Conservation (phyloP, 2,797 vertebrate species). For the Carduelis carduelis region DNA sequence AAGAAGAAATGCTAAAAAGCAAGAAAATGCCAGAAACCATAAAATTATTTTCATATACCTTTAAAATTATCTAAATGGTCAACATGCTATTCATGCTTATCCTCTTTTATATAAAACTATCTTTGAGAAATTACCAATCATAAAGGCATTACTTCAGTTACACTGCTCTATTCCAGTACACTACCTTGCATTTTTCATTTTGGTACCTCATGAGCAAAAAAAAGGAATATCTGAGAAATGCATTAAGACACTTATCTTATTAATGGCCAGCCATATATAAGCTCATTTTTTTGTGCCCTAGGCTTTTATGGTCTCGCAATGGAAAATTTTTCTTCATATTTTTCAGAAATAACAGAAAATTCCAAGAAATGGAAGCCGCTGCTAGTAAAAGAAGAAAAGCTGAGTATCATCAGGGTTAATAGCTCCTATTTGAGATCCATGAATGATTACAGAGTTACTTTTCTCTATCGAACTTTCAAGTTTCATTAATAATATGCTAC, state of each 20-base stretch:
- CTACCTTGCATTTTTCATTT: neutral
- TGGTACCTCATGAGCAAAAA: neutral
- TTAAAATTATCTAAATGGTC: neutral
- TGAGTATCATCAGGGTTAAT: conserved; percentile 31
- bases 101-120: neutral
- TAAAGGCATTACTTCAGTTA: neutral
- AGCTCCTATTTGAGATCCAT: conserved; percentile 42
- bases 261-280: neutral
- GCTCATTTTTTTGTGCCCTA: neutral
- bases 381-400: conserved; percentile 51
- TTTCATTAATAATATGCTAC: conserved; percentile 82
- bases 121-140: neutral
- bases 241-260: neutral
- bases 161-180: neutral
- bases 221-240: neutral
- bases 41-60: neutral
- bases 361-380: conserved; percentile 50
- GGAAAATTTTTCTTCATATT: conserved; percentile 64
- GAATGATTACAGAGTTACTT: conserved; percentile 73
- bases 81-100: neutral
- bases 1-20: neutral
- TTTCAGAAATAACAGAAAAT: conserved; percentile 74
- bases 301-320: conserved; percentile 5
- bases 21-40: neutral
- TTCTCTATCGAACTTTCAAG: conserved; percentile 76